Evolutionary conservation across 2,888 invertebrate species (phyloP), one percentile per base, ranked within the genome.

Genomic region (Diabrotica balteata): DNA sequence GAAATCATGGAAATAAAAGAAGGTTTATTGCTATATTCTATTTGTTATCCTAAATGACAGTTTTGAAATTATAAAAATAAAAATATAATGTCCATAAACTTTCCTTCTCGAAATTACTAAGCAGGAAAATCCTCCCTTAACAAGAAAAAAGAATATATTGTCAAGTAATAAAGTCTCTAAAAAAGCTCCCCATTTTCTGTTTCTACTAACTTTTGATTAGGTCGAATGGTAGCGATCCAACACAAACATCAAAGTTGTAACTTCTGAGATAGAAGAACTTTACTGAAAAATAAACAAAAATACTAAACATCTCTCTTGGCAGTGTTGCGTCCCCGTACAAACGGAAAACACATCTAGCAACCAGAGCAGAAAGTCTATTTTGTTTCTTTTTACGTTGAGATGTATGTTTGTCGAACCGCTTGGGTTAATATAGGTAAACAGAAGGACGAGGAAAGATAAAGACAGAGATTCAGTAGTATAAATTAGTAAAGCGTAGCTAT

Each of bases 301-400:
- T n/a, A 54, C 42, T 54, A 43, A 54, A 43, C 43, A 54, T 54
- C 11, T 43, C n/a, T 43, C 43, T 7, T 52, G 9, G 7, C 43
- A 11, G 9, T 43, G 42, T 8, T 47, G 10, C 47, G 47, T 47
- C 47, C 4, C 7, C 44, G 51, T 44, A 17, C 17, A 51, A 51
- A 60, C 8, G 11, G 50, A 60, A 60, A 51, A 60, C 43, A 60
- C 50, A 43, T 51, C 51, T 60, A 22, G 60, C 10, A 60, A 54
- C n/a, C 43, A 43, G 43, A 54, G 54, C 59, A 8, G n/a, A 59
- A 51, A 42, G 49, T n/a, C n/a, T 22, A 47, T 49, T 49, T 44
- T 11, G 17, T 59, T 46, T 60, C 10, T 50, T 60, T 60, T 43
- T 51, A 6, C 9, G 42, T 44, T 44, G 7, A 54, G 43, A 44